A percentile compares a stretch with the other conserved stretches of the same genome.
Conservation (phyloP, 2,113 vertebrate genomes). For the Cryptoleucopteryx plumbea region DNA sequence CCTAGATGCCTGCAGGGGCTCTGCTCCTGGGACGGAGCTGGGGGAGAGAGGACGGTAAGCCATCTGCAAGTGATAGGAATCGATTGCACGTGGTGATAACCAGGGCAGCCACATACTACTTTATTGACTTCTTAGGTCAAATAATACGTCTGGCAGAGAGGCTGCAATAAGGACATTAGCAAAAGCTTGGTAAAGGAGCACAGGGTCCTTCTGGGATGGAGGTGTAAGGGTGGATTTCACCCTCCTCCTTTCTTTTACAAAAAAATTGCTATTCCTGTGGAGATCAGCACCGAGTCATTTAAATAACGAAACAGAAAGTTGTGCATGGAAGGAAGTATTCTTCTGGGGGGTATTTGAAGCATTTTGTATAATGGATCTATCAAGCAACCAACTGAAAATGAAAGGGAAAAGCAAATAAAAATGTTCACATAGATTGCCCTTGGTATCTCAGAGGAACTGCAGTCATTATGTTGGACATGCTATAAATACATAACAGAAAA, state of each 20-base stretch:
- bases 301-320: neutral
- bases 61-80: neutral
- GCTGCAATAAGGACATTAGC: neutral
- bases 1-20: neutral
- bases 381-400: neutral
- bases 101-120: neutral
- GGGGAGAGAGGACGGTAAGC: neutral
- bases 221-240: neutral
- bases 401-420: neutral
- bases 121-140: neutral
- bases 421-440: neutral
- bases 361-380: neutral
- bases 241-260: neutral
- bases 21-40: neutral
- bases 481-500: neutral
- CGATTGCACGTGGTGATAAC: neutral
- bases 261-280: neutral
- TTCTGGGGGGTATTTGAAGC: neutral
- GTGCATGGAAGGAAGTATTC: neutral
- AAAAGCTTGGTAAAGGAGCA: neutral
- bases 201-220: neutral
- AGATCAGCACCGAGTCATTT: neutral
- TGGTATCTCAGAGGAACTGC: neutral
- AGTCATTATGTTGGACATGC: neutral
- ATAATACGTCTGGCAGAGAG: neutral